phyloP scores from a whole-genome alignment of 1,140 invertebrate species.

The Micrasema minimum region DNA sequence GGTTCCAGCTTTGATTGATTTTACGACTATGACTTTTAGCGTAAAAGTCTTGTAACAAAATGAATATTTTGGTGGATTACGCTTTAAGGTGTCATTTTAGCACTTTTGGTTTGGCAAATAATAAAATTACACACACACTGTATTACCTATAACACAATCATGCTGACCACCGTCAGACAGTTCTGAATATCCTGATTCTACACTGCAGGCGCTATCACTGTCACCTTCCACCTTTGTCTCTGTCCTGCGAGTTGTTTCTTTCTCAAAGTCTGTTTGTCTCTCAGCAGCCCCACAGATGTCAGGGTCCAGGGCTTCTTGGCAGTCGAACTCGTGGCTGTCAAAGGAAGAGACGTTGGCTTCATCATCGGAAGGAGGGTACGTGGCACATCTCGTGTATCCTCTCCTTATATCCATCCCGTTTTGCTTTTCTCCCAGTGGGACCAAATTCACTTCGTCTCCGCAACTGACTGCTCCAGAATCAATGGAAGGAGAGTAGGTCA shows the following conservation, averaged over 20 bases:
- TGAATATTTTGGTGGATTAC: no score
- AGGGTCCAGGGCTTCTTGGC: background rate
- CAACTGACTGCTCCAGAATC: constrained; percentile 43
- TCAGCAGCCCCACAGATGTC: constrained; percentile 25
- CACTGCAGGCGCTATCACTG: constrained; percentile 68
- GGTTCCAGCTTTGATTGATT: no score
- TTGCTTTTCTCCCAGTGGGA: constrained; percentile 64
- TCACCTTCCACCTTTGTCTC: constrained; percentile 63
- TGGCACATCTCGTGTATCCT: constrained; percentile 58
- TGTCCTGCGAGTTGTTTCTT: constrained; percentile 58
- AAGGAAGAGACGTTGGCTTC: constrained; percentile 31
- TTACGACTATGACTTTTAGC: no score
- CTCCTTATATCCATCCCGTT: constrained; percentile 49
- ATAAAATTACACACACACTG: constrained; percentile 31
- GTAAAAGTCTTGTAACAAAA: no score
- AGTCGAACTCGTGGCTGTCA: constrained; percentile 29
- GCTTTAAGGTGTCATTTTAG: no score
- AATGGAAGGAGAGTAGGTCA: constrained; percentile 39
- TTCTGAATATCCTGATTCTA: constrained; percentile 70
- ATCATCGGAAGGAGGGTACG: constrained; percentile 58
- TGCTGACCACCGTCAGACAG: constrained; percentile 56
- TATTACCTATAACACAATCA: constrained; percentile 48
- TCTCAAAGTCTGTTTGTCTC: constrained; percentile 56
- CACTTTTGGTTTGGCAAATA: no score
- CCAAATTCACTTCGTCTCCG: constrained; percentile 61